Conservation (phyloP, 1,140 invertebrate species). For the Philopotamus ludificatus region DNA sequence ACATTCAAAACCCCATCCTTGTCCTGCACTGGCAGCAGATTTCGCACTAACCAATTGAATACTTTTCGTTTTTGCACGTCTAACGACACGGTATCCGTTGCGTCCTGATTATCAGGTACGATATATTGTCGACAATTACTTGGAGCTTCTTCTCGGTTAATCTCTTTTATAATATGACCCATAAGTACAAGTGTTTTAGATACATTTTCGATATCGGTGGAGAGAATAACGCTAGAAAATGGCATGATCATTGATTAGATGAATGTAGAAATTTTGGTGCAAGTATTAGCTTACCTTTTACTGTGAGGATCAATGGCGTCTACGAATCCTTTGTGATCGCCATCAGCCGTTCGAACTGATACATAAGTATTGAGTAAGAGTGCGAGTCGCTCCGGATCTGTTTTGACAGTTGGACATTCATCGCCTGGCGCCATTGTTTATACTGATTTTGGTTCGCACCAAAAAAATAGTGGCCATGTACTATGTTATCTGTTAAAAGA, state of each 20-base stretch:
- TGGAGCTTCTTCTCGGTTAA: slow-evolving; percentile 22
- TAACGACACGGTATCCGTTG: not conserved
- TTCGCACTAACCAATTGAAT: slow-evolving; percentile 33
- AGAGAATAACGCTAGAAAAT: slow-evolving; percentile 32
- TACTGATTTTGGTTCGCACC: too few species aligned
- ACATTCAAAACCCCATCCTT: slow-evolving; percentile 24
- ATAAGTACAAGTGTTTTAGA: slow-evolving; percentile 17
- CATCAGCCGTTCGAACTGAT: not conserved
- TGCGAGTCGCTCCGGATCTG: not conserved
- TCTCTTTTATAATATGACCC: slow-evolving; percentile 24
- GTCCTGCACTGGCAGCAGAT: slow-evolving; percentile 36
- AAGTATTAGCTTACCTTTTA: slow-evolving; percentile 25
- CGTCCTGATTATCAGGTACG: not conserved
- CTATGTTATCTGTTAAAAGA: too few species aligned
- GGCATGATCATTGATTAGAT: slow-evolving; percentile 6
- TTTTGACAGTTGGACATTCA: not conserved
- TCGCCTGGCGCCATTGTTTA: not conserved
- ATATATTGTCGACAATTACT: slow-evolving; percentile 1
- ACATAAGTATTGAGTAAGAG: not conserved
- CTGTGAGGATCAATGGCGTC: slow-evolving; percentile 37
- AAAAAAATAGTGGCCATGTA: too few species aligned
- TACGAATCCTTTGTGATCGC: slow-evolving; percentile 20
- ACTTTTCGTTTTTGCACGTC: not conserved
- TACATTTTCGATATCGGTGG: slow-evolving; percentile 1
- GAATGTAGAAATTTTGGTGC: not conserved